These are phyloP conservation scores for Monoplex corrugatus DNA, from an alignment of 2,888 invertebrate genomes.

Conservation along the genomic window DNA sequence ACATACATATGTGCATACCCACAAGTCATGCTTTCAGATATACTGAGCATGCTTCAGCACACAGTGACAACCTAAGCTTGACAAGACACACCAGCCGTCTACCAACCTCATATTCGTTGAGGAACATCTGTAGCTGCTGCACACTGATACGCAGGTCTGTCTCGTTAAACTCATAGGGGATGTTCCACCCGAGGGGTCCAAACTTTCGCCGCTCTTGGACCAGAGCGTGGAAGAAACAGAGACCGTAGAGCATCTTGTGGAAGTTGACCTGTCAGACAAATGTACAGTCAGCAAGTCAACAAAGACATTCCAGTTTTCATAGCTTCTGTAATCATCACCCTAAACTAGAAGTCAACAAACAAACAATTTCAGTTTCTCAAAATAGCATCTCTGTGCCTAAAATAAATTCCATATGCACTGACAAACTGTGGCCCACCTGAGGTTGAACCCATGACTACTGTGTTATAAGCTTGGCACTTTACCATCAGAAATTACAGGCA, in stretches of 20 bases:
- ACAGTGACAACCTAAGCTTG: not conserved
- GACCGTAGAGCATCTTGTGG: conserved; percentile 82
- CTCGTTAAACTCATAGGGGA: conserved; percentile 83
- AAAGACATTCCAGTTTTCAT: not conserved
- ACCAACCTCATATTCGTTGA: conserved; percentile 82
- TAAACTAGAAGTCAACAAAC: too few species aligned
- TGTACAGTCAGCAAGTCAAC: not conserved
- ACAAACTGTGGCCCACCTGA: too few species aligned
- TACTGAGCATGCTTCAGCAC: not conserved
- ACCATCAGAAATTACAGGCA: too few species aligned
- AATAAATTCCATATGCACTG: too few species aligned
- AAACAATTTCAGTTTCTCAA: too few species aligned
- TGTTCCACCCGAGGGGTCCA: conserved; percentile 84
- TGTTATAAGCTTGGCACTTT: too few species aligned
- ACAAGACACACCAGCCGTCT: not conserved
- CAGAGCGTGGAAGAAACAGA: conserved; percentile 83
- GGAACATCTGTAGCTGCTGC: conserved; percentile 82
- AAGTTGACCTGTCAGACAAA: conserved; percentile 74
- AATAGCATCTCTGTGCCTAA: too few species aligned
- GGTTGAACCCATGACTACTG: too few species aligned
- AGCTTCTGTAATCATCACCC: too few species aligned
- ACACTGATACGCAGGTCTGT: conserved; percentile 83
- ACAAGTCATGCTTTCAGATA: too few species aligned
- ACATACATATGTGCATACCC: too few species aligned
- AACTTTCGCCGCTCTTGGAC: conserved; percentile 83